Evolutionary conservation across 1,140 invertebrate genomes (phyloP).

Genomic region (Archegozetes longisetosus): DNA sequence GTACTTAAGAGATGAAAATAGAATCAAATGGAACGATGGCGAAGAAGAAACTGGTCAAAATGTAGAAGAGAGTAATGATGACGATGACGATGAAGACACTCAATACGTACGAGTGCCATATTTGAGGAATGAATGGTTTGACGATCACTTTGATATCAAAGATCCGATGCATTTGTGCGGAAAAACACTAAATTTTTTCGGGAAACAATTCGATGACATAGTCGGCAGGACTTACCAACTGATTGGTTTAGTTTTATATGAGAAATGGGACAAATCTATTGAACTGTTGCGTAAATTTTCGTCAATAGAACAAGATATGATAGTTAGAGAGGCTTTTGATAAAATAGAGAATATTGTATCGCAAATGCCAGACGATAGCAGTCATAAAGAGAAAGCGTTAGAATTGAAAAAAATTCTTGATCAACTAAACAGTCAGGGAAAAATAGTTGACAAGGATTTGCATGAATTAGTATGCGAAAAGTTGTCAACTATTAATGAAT

Average conservation of each 20-base stretch:
- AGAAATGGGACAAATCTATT: slow-evolving; percentile 44
- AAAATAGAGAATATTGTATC: background rate
- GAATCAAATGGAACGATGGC: slow-evolving; percentile 25
- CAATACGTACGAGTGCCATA: slow-evolving; percentile 42
- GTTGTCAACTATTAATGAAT: background rate
- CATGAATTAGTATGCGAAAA: background rate
- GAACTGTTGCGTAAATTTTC: slow-evolving; percentile 28
- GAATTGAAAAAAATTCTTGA: background rate
- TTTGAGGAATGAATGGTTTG: slow-evolving; percentile 59
- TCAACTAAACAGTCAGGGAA: background rate
- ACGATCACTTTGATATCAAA: slow-evolving; percentile 69
- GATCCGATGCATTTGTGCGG: slow-evolving; percentile 49
- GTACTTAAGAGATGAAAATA: slow-evolving; percentile 36
- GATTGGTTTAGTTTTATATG: slow-evolving; percentile 37
- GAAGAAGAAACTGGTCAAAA: slow-evolving; percentile 1
- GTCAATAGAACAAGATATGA: slow-evolving; percentile 24
- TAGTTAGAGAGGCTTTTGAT: background rate
- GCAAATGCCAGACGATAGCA: background rate
- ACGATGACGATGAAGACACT: slow-evolving; percentile 37
- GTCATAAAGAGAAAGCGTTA: slow-evolving; percentile 3
- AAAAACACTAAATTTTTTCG: slow-evolving; percentile 51
- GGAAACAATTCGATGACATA: slow-evolving; percentile 32
- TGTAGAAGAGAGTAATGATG: slow-evolving; percentile 19
- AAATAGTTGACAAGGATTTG: background rate
- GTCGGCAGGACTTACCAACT: slow-evolving; percentile 46